phyloP scores from a whole-genome alignment of 2,888 invertebrate genomes.

The Sympetrum striolatum region DNA sequence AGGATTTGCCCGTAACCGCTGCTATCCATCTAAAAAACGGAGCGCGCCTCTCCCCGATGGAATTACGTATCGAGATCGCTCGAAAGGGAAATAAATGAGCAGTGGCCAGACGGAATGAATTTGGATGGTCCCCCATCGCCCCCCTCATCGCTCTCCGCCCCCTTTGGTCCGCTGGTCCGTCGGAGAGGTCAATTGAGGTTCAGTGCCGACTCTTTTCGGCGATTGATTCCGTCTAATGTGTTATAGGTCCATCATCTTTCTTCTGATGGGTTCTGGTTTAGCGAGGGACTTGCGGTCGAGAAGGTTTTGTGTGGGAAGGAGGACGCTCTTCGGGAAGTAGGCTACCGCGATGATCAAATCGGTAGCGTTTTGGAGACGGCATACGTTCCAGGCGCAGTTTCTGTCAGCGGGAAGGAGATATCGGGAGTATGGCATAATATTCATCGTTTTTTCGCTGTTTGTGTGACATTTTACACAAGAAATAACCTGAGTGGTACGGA shows the following conservation, averaged over 20 bases:
- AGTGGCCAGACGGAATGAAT: neutral
- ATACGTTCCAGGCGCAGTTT: neutral
- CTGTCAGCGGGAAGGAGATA: neutral
- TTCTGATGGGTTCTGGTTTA: neutral
- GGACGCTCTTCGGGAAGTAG: neutral
- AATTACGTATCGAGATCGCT: neutral
- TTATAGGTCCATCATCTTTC: slow-evolving; percentile 14
- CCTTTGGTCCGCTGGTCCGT: neutral
- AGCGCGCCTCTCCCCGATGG: neutral
- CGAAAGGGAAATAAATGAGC: slow-evolving; percentile 35
- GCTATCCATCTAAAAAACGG: neutral
- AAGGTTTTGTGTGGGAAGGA: neutral
- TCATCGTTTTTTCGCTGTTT: too few relatives aligned
- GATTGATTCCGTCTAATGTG: slow-evolving; percentile 36
- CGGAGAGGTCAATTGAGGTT: slow-evolving; percentile 42
- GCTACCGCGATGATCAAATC: neutral
- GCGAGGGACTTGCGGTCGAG: neutral
- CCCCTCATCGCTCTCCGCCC: neutral
- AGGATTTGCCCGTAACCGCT: too few relatives aligned
- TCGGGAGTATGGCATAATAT: too few relatives aligned
- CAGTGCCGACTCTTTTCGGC: slow-evolving; percentile 33
- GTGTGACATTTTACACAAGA: too few relatives aligned
- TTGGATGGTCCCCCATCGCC: neutral
- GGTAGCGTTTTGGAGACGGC: neutral
- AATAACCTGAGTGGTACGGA: too few relatives aligned